These are phyloP conservation scores for Mallotus villosus DNA, from an alignment of 2,797 vertebrate species.

Conservation along the genomic window DNA sequence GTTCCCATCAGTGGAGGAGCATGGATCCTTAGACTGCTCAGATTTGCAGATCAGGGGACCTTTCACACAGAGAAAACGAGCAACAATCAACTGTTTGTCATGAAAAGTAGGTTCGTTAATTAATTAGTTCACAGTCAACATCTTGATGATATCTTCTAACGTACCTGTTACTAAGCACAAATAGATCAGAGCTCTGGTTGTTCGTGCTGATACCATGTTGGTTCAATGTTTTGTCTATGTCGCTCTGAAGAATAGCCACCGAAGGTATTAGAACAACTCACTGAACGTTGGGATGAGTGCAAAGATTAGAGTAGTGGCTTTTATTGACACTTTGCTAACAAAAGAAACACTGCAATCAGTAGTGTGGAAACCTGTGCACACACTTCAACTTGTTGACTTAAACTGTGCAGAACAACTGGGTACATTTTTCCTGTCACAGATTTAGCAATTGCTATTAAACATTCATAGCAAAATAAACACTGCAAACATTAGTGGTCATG, in stretches of 20 bases:
- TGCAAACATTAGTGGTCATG: no score
- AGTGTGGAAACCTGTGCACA: no score
- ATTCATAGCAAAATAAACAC: no score
- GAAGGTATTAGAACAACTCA: constrained; percentile 27
- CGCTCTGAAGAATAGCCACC: not conserved
- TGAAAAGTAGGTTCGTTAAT: no score
- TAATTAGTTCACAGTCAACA: not conserved
- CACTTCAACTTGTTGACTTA: no score
- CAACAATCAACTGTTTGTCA: not conserved
- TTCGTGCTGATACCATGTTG: constrained; percentile 21
- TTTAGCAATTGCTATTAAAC: no score
- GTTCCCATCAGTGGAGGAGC: fast-evolving
- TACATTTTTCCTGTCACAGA: no score
- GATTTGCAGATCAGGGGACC: constrained; percentile 17
- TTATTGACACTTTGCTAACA: constrained; percentile 1
- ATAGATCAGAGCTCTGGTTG: not conserved
- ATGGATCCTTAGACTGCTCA: not conserved
- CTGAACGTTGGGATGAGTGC: constrained; percentile 4
- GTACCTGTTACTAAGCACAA: constrained; percentile 60
- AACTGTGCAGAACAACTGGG: no score
- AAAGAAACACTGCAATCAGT: no score
- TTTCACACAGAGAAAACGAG: not conserved
- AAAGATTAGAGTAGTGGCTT: constrained; percentile 44
- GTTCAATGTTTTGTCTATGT: not conserved
- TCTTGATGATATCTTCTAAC: not conserved